Base-by-base conservation (phyloP, 92 coral and sea anemone species). In the Anthopleura xanthogrammica region DNA sequence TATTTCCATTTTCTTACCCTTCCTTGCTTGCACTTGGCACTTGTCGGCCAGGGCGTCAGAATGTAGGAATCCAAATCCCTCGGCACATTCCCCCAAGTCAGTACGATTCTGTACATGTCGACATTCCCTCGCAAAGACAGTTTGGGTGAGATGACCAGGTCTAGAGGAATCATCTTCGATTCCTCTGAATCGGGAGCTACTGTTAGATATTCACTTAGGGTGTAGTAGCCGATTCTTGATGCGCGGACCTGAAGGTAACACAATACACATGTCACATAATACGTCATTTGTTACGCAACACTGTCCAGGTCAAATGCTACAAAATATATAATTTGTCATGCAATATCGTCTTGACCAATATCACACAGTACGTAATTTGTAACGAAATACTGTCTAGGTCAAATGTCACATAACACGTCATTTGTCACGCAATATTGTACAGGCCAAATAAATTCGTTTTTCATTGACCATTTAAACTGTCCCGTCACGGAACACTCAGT, bases 81-180 rank as follows among this genome's bases (percentile, higher is more conserved):
- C 23, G 97, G 97, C 40, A 73, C 60, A 42, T 83, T 89, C 0
- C 92, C 97, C 97, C 97, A 92, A 16, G 97, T 92, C 68, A 92
- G 79, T 20, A 92, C 90, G 16, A 92, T 90, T 14, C 92, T 89
- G 76, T 90, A 92, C 90, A 86, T 86, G 41, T 92, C 97, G 52
- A 85, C 86, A 19, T 82, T 88, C 5, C 97, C 97, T 24, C 87
- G 82, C 24, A 92, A 89, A n/a, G 94, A 92, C 10, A 92, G 84
- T 78, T 92, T 87, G 22, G 97, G 97, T 3, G 97, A 92, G 16
- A 92, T 89, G 24, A 89, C 97, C 90, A 92, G 79, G 24, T 91
- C 93, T 72, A 85, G 78, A 2, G 80, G 84, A 19, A 92, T 88
- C 86, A 92, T 92, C 42, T 77, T 76, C 66, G 89, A 85, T 20